Percentiles rank a stretch among this genome's conserved stretches.
Evolutionary conservation across 2,888 invertebrate genomes (phyloP).

Genomic region (Steinernema carpocapsae): DNA sequence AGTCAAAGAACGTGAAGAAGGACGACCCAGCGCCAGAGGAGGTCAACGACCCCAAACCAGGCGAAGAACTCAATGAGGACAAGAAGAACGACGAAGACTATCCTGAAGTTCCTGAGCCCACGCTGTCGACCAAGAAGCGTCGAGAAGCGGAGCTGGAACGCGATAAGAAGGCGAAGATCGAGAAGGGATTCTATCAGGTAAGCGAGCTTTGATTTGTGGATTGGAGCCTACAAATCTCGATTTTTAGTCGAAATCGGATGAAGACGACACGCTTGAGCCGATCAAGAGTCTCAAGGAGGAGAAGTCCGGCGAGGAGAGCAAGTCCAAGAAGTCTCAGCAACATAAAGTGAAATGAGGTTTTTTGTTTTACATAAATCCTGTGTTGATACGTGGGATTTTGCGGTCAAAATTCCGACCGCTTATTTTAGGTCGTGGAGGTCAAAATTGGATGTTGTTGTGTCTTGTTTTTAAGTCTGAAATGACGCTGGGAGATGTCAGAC

Average conservation of each 20-base stretch:
- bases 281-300: constrained; percentile 45
- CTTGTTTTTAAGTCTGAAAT: too few relatives aligned
- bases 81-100: constrained; percentile 10
- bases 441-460: too few relatives aligned
- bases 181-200: constrained; percentile 48
- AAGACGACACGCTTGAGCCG: constrained; percentile 48
- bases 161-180: constrained; percentile 48
- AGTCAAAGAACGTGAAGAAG: neutral
- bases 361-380: too few relatives aligned
- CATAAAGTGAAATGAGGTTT: too few relatives aligned
- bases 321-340: constrained; percentile 41
- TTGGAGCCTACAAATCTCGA: too few relatives aligned
- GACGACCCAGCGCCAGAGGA: neutral
- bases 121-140: constrained; percentile 37
- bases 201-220: too few relatives aligned
- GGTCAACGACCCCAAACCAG: neutral
- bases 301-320: constrained; percentile 42
- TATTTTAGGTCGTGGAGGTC: too few relatives aligned
- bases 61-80: constrained; percentile 1
- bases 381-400: too few relatives aligned
- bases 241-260: constrained; percentile 45
- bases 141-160: constrained; percentile 41
- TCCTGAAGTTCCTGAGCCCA: neutral
- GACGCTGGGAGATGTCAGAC: too few relatives aligned
- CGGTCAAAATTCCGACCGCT: too few relatives aligned